Evolutionary conservation across 35 echinoderm and acorn worm genomes (phyloP), one percentile per base, ranked within the genome.

Genomic region (Anneissia japonica): DNA sequence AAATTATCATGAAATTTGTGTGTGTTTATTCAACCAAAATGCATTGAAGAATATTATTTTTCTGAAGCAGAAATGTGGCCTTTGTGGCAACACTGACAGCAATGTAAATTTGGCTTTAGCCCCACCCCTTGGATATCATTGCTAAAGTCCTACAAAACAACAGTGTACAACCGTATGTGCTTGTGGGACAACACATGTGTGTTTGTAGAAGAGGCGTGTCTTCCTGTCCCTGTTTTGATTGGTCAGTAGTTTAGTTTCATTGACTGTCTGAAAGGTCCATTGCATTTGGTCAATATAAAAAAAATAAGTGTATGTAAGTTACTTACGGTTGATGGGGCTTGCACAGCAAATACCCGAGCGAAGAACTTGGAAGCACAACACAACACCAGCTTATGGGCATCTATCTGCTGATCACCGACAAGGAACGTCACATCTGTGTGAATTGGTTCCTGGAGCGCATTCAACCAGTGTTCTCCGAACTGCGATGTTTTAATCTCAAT

Each of bases 301-400:
- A 30, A 16, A 46, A n/a, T n/a, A n/a, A n/a, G n/a, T n/a, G n/a
- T n/a, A n/a, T n/a, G n/a, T n/a, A n/a, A n/a, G n/a, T n/a, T n/a
- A 85, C 32, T 46, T 87, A 89, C 87, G 56, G 74, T 32, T 73
- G 37, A 38, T 41, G 87, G 87, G 16, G 88, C 33, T 76, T 89
- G 37, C 23, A 90, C 43, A 34, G 83, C 87, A 93, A 93, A 93
- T 3, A 93, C 83, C 14, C 76, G 36, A 41, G 87, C 85, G 72
- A 93, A 93, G 79, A 80, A 93, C 35, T 89, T 88, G 11, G 82
- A 89, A 19, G 92, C 87, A 90, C 92, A 89, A 37, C 92, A 86
- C 35, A 93, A 74, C 0, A 89, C 46, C 4, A 93, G 30, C 51
- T 80, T 85, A 72, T 93, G 92, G 32, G 87, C 82, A 14, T 73